Evolutionary conservation across 2,113 vertebrate genomes (phyloP).

Genomic region (Odobenus rosmarus): DNA sequence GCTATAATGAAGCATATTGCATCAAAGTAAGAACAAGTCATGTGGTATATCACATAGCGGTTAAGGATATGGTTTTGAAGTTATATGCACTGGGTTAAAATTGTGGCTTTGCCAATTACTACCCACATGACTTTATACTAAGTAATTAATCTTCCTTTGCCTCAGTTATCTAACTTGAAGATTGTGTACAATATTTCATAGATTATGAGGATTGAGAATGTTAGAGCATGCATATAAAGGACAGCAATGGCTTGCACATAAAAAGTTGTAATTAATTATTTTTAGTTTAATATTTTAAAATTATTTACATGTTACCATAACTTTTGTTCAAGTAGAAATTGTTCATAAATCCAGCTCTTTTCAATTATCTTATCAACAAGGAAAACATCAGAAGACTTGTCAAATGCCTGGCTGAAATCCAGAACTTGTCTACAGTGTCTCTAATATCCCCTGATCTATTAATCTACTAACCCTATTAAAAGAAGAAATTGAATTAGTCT

Average conservation of each 20-base stretch:
- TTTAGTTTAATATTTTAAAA: neutral
- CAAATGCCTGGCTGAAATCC: conserved; percentile 41
- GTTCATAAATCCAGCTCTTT: neutral
- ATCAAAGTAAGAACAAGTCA: neutral
- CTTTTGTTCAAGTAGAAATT: conserved; percentile 32
- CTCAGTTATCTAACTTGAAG: neutral
- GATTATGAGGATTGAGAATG: neutral
- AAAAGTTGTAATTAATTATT: neutral
- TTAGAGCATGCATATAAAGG: neutral
- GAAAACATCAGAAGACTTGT: conserved; percentile 46
- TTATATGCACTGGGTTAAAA: neutral
- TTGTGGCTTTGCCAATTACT: neutral
- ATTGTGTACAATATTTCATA: neutral
- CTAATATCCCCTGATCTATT: conserved; percentile 52
- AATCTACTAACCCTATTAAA: conserved; percentile 67
- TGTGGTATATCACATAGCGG: neutral
- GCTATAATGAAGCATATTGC: neutral
- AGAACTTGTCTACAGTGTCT: neutral
- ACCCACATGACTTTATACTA: neutral
- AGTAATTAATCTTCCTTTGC: neutral
- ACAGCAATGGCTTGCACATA: neutral
- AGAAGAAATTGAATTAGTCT: conserved; percentile 64
- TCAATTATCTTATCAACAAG: conserved; percentile 41
- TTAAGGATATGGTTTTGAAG: neutral
- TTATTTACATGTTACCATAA: neutral